Conservation (phyloP, 2,113 vertebrate species). For the Mionectes macconnelli region DNA sequence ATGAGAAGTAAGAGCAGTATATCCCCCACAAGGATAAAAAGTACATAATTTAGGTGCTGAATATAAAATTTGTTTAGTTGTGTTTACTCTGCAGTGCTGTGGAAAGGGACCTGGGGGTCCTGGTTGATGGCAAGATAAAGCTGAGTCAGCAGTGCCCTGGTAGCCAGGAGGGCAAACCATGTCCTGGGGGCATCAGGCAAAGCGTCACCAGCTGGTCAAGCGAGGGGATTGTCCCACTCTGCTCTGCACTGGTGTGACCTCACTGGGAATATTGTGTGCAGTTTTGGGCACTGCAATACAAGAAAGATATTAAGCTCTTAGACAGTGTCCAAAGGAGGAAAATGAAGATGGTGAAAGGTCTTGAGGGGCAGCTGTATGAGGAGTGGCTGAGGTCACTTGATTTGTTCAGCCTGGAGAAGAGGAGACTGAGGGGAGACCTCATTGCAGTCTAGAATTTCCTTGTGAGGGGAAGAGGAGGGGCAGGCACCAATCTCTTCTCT, state of each 20-base stretch:
- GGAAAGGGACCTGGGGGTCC: background rate
- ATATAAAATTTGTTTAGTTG: background rate
- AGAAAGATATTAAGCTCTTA: background rate
- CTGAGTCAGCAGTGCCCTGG: background rate
- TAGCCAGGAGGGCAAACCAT: background rate
- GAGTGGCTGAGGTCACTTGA: background rate
- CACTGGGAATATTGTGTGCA: background rate
- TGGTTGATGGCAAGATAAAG: background rate
- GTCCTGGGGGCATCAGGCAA: background rate
- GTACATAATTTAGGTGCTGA: background rate
- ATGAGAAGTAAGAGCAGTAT: background rate
- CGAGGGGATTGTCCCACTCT: background rate
- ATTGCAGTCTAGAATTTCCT: background rate
- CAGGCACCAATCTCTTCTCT: background rate
- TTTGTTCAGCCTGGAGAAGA: background rate
- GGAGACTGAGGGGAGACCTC: background rate
- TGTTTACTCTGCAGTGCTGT: background rate
- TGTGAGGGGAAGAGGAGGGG: background rate
- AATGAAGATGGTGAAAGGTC: background rate
- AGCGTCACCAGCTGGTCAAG: background rate
- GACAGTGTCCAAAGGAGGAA: background rate
- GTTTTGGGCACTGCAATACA: background rate
- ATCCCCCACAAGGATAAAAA: background rate
- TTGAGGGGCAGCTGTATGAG: background rate
- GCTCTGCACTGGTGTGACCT: background rate